Conservation (phyloP, 1,140 invertebrate species). For the Palaemon carinicauda region DNA sequence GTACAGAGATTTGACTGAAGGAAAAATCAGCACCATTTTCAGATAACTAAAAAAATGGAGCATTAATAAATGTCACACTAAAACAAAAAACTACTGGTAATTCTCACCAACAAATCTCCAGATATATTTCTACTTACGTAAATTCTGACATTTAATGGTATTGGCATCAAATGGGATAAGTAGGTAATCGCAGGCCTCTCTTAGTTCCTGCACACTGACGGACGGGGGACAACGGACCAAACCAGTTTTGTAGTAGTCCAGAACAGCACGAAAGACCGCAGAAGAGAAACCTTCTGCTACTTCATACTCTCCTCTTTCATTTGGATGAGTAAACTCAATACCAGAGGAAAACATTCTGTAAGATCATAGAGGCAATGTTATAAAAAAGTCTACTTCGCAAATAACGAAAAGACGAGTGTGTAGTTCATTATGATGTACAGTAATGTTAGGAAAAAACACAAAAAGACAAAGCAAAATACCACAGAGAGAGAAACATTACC, state of each 20-base stretch:
- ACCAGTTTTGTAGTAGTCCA: constrained; percentile 95
- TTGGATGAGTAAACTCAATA: constrained; percentile 83
- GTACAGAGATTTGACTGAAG: no score
- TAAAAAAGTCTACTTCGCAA: neutral
- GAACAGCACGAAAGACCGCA: constrained; percentile 91
- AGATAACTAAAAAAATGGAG: no score
- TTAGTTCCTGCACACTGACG: constrained; percentile 89
- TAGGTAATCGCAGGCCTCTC: constrained; percentile 98
- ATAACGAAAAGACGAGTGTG: neutral
- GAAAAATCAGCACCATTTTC: no score
- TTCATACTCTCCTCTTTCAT: constrained; percentile 87
- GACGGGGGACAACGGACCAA: constrained; percentile 85
- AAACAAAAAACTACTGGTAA: no score
- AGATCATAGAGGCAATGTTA: constrained; percentile 20
- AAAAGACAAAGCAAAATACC: neutral
- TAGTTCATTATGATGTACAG: neutral
- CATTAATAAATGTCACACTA: no score
- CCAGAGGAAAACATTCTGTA: constrained; percentile 94
- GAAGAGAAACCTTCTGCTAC: constrained; percentile 98
- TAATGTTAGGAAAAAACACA: no score
- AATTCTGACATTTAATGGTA: constrained; percentile 94
- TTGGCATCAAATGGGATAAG: constrained; percentile 96
- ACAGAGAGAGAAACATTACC: constrained; percentile 63
- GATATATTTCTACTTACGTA: constrained; percentile 70
- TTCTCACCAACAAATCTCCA: no score